A percentile compares a stretch with the other conserved stretches of the same genome.
Conservation (phyloP, 2,888 invertebrate species). For the Allolobophora icterica region DNA sequence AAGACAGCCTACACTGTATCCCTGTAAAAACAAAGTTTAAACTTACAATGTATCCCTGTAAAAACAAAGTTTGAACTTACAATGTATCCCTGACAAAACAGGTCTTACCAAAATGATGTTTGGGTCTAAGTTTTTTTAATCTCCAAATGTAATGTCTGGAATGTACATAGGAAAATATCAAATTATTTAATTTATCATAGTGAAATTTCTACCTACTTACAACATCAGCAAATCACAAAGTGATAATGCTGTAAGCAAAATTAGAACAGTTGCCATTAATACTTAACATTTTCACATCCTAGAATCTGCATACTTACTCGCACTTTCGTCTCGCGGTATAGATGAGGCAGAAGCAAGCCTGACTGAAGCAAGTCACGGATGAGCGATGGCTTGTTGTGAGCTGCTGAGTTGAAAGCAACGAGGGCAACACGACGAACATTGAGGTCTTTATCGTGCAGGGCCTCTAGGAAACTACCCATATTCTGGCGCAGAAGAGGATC, state of each 20-base stretch:
- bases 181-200: not conserved
- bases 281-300: slow-evolving; percentile 76
- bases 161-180: too few relatives aligned
- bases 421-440: slow-evolving; percentile 94
- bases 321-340: slow-evolving; percentile 94
- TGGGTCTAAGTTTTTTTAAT: not conserved
- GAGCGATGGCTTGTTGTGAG: slow-evolving; percentile 96
- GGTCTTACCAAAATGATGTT: not conserved
- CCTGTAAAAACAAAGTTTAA: too few relatives aligned
- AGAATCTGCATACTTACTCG: slow-evolving; percentile 83
- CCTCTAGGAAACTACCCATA: slow-evolving; percentile 79
- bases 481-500: slow-evolving; percentile 82
- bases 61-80: too few relatives aligned
- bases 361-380: slow-evolving; percentile 84
- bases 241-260: not conserved
- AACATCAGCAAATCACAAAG: not conserved
- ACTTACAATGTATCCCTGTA: too few relatives aligned
- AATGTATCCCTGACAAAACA: too few relatives aligned
- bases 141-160: not conserved
- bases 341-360: slow-evolving; percentile 86
- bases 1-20: too few relatives aligned
- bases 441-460: slow-evolving; percentile 87
- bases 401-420: slow-evolving; percentile 93
- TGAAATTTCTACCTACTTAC: not conserved
- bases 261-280: not conserved